Base-by-base conservation (phyloP, 2,888 invertebrate genomes). In the Chesias legatella region DNA sequence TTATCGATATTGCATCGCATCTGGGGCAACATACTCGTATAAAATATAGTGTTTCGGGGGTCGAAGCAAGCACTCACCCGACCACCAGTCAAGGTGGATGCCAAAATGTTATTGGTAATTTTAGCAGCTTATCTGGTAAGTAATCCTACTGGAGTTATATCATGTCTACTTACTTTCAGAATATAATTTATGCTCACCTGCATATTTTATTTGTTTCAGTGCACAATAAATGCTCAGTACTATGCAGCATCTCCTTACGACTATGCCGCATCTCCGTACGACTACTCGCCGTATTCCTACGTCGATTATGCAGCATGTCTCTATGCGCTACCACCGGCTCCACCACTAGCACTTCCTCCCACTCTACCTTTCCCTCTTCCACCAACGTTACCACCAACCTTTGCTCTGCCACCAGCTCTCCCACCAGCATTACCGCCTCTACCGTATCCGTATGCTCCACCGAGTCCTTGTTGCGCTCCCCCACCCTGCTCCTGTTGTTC, bases 1-100 rank as follows among this genome's bases (percentile, higher is more conserved):
- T 57, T 50, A 56, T 57, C 58, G 39, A 48, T 56, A 51, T 63
- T 62, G 54, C 60, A 43, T 47, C 46, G 48, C 59, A 26, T 48
- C 35, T 78, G 73, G 66, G 58, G 76, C 63, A 80, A 80, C 71
- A 67, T 57, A 48, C 55, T 29, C 22, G 61, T 83, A 84, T 83
- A 83, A 65, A 83, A 63, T 50, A 56, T 34, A 48, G 42, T 44
- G 40, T 39, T 34, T 46, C 40, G 32, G 24, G 29, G 40, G 32
- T 38, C 33, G 26, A 33, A 29, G 39, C 60, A 70, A 72, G 63
- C 73, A 48, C 51, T 58, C 13, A 48, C 45, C 50, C 54, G 51
- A 60, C 68, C 74, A 71, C 63, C 69, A 46, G 60, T 56, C 63
- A 60, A 57, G 74, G 71, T 68, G 74, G 58, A 65, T 48, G 53